Evolutionary conservation across 2,888 invertebrate species (phyloP).

Genomic region (Eristalis intricaria): DNA sequence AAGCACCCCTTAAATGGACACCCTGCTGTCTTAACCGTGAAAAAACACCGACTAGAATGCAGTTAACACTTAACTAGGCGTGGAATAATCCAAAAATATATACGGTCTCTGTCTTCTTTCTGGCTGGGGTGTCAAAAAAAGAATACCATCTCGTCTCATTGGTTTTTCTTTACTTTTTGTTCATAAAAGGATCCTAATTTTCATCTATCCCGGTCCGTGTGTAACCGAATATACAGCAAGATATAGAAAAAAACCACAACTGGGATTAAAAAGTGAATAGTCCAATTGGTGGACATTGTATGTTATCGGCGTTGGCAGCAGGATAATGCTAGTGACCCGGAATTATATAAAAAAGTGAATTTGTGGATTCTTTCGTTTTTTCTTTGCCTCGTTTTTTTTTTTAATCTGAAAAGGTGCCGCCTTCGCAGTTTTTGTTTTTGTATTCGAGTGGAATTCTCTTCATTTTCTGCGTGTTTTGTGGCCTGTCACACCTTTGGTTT

Average conservation of each 20-base stretch:
- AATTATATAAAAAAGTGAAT: conserved; percentile 67
- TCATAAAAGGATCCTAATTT: conserved; percentile 65
- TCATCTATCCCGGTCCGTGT: conserved; percentile 24
- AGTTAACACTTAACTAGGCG: neutral
- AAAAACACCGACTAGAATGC: conserved; percentile 19
- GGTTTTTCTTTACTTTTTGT: conserved; percentile 57
- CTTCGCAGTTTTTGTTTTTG: conserved; percentile 46
- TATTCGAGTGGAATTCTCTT: conserved; percentile 6
- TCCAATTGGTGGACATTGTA: conserved; percentile 29
- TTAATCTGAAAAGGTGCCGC: conserved; percentile 56
- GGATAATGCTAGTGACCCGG: conserved; percentile 50
- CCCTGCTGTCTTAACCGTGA: conserved; percentile 4
- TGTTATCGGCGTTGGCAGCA: conserved; percentile 31
- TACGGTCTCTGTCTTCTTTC: conserved; percentile 35
- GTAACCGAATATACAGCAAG: conserved; percentile 13
- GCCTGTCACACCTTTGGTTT: conserved; percentile 59
- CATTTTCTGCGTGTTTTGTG: conserved; percentile 41
- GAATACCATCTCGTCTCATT: conserved; percentile 46
- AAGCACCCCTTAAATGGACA: conserved; percentile 34
- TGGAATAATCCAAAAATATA: conserved; percentile 21
- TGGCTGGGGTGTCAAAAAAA: conserved; percentile 67
- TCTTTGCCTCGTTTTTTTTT: conserved; percentile 9
- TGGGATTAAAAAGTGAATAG: conserved; percentile 29
- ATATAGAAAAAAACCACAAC: conserved; percentile 5
- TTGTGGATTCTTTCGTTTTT: conserved; percentile 33